Evolutionary conservation across 2,888 invertebrate genomes (phyloP), one percentile per base, ranked within the genome.

Genomic region (Drosophila putrida): DNA sequence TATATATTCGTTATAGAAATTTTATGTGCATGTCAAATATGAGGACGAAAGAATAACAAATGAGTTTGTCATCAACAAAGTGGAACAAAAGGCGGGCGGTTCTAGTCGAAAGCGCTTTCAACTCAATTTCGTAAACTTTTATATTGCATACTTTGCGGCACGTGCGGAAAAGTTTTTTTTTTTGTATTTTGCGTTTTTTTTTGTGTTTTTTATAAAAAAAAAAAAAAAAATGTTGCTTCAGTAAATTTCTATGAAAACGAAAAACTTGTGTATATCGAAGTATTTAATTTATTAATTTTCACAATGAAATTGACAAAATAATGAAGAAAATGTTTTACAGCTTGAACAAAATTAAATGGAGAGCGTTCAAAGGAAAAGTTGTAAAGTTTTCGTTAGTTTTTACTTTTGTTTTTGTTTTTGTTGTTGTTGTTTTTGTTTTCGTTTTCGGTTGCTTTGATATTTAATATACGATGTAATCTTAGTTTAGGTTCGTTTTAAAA

Each of bases 91-190:
- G 55, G 36, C 41, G 36, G 27, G 44, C 54, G 41, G 43, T 39
- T 31, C 46, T 61, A 38, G 50, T 46, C 27, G 15, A 68, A 63
- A 73, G 41, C 50, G 63, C 44, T 61, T 73, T 75, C 51, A 64
- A 74, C 69, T 59, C 47, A 76, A 65, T 64, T 54, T 74, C 43
- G 13, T 25, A 73, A 78, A 78, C 61, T 78, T 76, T 73, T 75
- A 58, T 47, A 59, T 62, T 72, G 75, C 78, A 78, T 62, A 57
- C 78, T 68, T 78, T 64, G 59, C 39, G 61, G 64, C 47, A 74
- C 58, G 60, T 13, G 46, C 60, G n/a, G 55, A 38, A 39, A 68
- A 73, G 59, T 58, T 74, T 51, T 47, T 4, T 51, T 53, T 28
- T 27, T 27, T 39, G 13, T 13, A 8, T 27, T 15, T 10, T 25